phyloP scores from a whole-genome alignment of 2,797 vertebrate species.

The Labeo calbasu region DNA sequence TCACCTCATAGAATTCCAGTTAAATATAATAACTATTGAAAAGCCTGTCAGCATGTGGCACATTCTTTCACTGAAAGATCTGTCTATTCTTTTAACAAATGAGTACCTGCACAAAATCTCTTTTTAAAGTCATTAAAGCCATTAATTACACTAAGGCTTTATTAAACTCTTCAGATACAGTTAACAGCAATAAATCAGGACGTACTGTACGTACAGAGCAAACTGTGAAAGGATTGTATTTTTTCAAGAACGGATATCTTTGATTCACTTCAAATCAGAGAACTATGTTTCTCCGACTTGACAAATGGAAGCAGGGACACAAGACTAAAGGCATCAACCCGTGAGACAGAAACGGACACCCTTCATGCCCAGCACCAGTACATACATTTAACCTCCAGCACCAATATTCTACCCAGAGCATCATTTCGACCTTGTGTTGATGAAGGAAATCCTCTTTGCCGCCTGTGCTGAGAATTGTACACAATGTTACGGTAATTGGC shows the following conservation, averaged over 20 bases:
- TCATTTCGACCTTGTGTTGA: slow-evolving; percentile 24
- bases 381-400: slow-evolving; percentile 21
- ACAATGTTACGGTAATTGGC: slow-evolving; percentile 40
- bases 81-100: slow-evolving; percentile 1
- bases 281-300: background rate
- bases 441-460: slow-evolving; percentile 41
- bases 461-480: slow-evolving; percentile 30
- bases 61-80: slow-evolving; percentile 10
- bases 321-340: background rate
- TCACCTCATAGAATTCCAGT: background rate
- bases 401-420: slow-evolving; percentile 1
- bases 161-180: slow-evolving; percentile 44
- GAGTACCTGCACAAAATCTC: background rate
- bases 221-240: background rate
- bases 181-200: slow-evolving; percentile 11
- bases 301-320: slow-evolving; percentile 16
- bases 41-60: background rate
- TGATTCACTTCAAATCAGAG: slow-evolving; percentile 21
- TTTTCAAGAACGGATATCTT: slow-evolving; percentile 11
- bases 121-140: slow-evolving; percentile 13
- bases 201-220: background rate
- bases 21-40: slow-evolving; percentile 15
- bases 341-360: background rate
- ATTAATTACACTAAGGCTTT: slow-evolving; percentile 15
- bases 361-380: background rate